Percentiles rank a stretch among this genome's conserved stretches.
These are phyloP conservation scores for Lophura nycthemera DNA, from an alignment of 2,113 vertebrate species.

Conservation along the genomic window DNA sequence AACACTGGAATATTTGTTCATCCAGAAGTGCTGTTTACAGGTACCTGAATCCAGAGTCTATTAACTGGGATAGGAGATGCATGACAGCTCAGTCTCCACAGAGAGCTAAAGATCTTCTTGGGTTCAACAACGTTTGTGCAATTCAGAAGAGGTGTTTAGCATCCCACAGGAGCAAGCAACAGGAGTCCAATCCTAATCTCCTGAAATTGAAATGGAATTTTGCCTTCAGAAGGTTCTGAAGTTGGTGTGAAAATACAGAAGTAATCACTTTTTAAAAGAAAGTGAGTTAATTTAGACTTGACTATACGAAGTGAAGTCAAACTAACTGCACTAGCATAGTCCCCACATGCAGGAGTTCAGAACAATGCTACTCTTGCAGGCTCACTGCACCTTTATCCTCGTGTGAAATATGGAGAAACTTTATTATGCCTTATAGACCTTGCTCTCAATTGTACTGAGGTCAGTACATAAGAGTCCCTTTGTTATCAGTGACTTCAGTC, in stretches of 20 bases:
- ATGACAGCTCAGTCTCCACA: fast-evolving
- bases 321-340: not conserved
- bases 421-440: not conserved
- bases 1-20: conserved; percentile 13
- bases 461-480: not conserved
- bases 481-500: not conserved
- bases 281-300: not conserved
- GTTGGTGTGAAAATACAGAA: not conserved
- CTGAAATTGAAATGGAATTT: not conserved
- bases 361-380: not conserved
- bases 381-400: not conserved
- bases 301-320: not conserved
- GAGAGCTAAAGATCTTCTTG: not conserved
- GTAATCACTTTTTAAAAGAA: not conserved
- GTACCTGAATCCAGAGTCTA: not conserved
- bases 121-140: not conserved
- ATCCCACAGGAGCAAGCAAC: not conserved
- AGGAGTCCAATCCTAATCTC: not conserved
- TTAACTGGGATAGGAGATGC: not conserved
- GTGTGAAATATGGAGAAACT: not conserved
- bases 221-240: not conserved
- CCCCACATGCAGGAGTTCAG: not conserved
- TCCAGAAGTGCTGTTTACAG: not conserved
- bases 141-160: not conserved
- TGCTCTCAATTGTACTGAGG: not conserved